Percentiles rank a stretch among this genome's conserved stretches.
Evolutionary conservation across 2,888 invertebrate genomes (phyloP).

Genomic region (Micropterix aruncella): DNA sequence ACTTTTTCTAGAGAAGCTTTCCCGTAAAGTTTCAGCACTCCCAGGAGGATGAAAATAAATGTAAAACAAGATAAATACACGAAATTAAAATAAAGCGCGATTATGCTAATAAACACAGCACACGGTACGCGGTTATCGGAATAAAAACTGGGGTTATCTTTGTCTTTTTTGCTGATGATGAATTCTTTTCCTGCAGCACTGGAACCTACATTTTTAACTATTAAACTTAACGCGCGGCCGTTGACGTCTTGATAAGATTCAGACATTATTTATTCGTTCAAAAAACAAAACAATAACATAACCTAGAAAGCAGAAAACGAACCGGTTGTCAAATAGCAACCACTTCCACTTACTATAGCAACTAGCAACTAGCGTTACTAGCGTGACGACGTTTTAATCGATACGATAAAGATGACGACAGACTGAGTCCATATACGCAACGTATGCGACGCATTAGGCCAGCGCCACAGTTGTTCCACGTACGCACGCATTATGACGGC

Average conservation of each 20-base stretch:
- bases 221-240: neutral
- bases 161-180: neutral
- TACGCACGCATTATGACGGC: no score
- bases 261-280: no score
- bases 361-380: no score
- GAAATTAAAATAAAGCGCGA: neutral
- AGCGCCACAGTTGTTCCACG: no score
- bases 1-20: constrained; percentile 24
- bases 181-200: neutral
- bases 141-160: neutral
- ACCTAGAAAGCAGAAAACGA: no score
- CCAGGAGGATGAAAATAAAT: neutral
- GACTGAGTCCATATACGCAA: no score
- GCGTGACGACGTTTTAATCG: no score
- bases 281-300: no score
- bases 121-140: neutral
- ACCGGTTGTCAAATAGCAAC: no score
- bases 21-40: neutral
- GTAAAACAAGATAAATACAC: neutral
- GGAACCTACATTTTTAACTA: neutral
- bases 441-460: no score
- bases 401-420: no score
- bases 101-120: neutral
- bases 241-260: neutral
- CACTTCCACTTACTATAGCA: no score